phyloP scores from a whole-genome alignment of 1,140 invertebrate genomes.

The Planococcus citri region DNA sequence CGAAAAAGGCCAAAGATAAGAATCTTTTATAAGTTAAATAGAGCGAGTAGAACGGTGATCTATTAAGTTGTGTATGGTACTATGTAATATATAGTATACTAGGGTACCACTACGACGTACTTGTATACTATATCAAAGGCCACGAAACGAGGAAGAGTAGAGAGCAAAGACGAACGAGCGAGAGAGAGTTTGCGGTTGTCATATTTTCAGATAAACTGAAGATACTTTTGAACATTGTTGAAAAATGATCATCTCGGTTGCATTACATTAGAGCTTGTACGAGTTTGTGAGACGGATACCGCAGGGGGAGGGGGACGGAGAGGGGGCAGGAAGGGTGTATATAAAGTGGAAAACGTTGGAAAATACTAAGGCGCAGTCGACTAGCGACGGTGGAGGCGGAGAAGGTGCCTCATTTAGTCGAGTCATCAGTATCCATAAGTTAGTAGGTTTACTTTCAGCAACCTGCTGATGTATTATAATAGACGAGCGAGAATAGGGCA shows the following conservation, averaged over 20 bases:
- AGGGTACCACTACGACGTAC: too few species aligned
- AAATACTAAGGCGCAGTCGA: not conserved
- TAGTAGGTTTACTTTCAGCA: slow-evolving; percentile 18
- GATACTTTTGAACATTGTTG: slow-evolving; percentile 14
- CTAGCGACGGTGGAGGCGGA: not conserved
- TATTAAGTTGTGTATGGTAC: not conserved
- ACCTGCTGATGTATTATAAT: slow-evolving; percentile 17
- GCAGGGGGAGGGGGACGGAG: not conserved
- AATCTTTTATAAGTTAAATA: slow-evolving; percentile 5
- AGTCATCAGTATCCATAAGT: slow-evolving; percentile 20
- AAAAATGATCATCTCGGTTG: slow-evolving; percentile 16
- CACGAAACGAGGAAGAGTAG: too few species aligned
- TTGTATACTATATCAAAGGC: too few species aligned
- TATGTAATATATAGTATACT: too few species aligned
- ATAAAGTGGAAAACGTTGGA: slow-evolving; percentile 10
- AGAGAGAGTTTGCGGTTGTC: slow-evolving; percentile 13
- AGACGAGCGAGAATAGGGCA: not conserved
- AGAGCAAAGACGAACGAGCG: too few species aligned
- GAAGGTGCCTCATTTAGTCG: slow-evolving; percentile 18
- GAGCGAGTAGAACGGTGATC: slow-evolving; percentile 15
- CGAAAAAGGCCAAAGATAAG: slow-evolving; percentile 1
- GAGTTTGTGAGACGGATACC: too few species aligned
- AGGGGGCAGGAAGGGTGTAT: not conserved
- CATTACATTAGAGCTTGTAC: slow-evolving; percentile 4
- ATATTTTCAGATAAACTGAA: slow-evolving; percentile 18